Evolutionary conservation across 1,140 invertebrate genomes (phyloP).

Genomic region (Drosophila erecta): DNA sequence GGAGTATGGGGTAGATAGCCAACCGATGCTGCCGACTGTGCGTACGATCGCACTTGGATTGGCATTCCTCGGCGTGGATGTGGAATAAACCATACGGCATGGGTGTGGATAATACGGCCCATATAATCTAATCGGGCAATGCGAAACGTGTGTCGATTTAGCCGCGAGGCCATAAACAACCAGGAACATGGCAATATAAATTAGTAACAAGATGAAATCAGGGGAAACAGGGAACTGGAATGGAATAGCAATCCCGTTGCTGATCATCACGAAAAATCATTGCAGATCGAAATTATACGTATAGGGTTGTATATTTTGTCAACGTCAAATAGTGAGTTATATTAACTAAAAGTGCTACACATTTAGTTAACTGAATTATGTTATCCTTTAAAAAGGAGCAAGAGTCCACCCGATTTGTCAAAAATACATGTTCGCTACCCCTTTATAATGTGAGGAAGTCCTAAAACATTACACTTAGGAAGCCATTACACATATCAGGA

Average conservation of each 20-base stretch:
- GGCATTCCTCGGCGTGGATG: constrained; percentile 34
- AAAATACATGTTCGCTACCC: too few relatives aligned
- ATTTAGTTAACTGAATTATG: too few relatives aligned
- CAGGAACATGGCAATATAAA: constrained; percentile 53
- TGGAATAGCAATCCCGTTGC: background rate
- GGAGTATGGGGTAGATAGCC: constrained; percentile 1
- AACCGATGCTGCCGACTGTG: constrained; percentile 30
- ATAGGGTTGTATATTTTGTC: background rate
- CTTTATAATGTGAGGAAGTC: too few relatives aligned
- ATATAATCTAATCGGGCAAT: constrained; percentile 69
- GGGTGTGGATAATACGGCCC: constrained; percentile 38
- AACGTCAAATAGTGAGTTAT: too few relatives aligned
- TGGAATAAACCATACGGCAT: constrained; percentile 22
- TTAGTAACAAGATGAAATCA: constrained; percentile 7
- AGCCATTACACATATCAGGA: background rate
- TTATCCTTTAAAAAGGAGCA: too few relatives aligned
- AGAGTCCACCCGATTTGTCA: too few relatives aligned
- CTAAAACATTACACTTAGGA: too few relatives aligned
- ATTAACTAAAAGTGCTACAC: too few relatives aligned
- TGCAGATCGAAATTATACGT: background rate
- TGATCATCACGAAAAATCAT: background rate
- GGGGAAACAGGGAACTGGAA: background rate
- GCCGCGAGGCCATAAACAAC: constrained; percentile 50
- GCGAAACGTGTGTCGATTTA: constrained; percentile 67
- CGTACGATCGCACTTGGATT: constrained; percentile 43